Conservation (phyloP, 1,140 invertebrate genomes). For the Gryon sp. region DNA sequence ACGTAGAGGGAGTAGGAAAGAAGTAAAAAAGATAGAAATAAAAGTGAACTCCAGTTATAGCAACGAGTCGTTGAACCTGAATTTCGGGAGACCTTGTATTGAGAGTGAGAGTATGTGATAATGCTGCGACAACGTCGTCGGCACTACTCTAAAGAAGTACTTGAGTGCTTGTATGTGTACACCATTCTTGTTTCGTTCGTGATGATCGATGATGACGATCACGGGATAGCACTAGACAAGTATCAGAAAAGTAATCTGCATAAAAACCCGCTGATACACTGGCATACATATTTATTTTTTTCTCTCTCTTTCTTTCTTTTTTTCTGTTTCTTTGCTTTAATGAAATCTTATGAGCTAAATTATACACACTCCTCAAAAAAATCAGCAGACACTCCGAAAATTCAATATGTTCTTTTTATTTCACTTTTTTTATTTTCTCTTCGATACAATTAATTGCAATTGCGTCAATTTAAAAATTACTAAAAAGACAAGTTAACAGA, state of each 20-base stretch:
- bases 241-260: constrained; percentile 63
- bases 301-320: no score
- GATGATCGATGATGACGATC: constrained; percentile 62
- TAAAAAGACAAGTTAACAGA: no score
- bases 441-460: no score
- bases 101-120: constrained; percentile 58
- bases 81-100: constrained; percentile 51
- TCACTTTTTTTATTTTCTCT: no score
- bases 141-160: constrained; percentile 3
- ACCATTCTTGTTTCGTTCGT: constrained; percentile 17
- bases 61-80: constrained; percentile 51
- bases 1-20: neutral
- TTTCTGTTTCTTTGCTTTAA: no score
- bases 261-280: constrained; percentile 65
- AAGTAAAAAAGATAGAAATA: constrained; percentile 7
- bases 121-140: no score
- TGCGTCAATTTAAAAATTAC: no score
- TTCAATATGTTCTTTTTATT: no score
- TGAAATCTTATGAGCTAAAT: no score
- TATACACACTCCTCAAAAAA: no score
- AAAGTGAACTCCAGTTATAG: constrained; percentile 19
- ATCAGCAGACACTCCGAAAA: no score
- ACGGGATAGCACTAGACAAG: constrained; percentile 33
- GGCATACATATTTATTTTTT: constrained; percentile 65
- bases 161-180: constrained; percentile 21